Evolutionary conservation across 2,797 vertebrate species (phyloP), one percentile per base, ranked within the genome.

Genomic region (Falco cherrug): DNA sequence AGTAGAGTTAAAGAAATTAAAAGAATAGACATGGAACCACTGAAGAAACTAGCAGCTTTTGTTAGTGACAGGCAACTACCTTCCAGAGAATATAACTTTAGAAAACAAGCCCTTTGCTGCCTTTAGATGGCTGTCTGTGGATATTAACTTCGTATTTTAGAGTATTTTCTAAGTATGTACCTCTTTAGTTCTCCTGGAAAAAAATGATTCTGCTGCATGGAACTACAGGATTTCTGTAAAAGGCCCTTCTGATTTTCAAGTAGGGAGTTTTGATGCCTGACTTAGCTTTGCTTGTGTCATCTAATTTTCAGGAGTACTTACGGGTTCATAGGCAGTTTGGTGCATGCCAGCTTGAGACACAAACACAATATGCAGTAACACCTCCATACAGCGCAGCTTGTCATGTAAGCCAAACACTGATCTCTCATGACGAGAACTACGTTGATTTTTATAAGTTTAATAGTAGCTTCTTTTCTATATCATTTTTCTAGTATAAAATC

Each of bases 301-400:
- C 64, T 39, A 0, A 50, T 84, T 78, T 94, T 81, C 63, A 68
- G 83, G 63, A 82, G 43, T 41, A 25, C 8, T 48, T 82, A 4
- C 4, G 37, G 37, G 25, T 43, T 75, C 84, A 11, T 70, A 31
- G 70, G 13, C 76, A 69, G 3, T 60, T 64, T 61, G 68, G 31
- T 74, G 31, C 18, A 2, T 56, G 29, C 53, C 81, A 70, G 37
- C 71, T 82, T 71, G 84, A 90, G 86, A 70, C 60, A 57, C 82
- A 76, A 60, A 31, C 45, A 28, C 1, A 0, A 21, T 13, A 14
- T 16, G 68, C 70, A 61, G 0, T 48, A 73, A 33, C 65, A 57
- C 60, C 43, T 95, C 51, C 43, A 8, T 39, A 53, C 56, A 39
- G 53, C 20, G 73, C 87, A 89, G 90, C 77, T 85, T 89, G 75